Evolutionary conservation across 2,888 invertebrate species (phyloP), one percentile per base, ranked within the genome.

Genomic region (Heliconius cydno): DNA sequence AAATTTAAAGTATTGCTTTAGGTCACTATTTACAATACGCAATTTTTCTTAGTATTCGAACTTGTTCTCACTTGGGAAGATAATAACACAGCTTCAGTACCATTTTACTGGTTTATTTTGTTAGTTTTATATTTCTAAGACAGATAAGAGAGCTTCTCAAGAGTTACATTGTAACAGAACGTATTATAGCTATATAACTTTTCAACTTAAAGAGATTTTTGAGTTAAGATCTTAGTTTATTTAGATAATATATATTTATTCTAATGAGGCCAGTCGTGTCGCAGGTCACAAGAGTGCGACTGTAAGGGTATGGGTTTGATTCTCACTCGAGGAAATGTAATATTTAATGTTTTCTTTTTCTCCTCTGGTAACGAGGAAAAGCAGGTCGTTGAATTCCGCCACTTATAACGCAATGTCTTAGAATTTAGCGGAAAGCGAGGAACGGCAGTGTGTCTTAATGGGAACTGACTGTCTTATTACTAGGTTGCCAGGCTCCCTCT

Each of bases 151-250:
- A 60, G n/a, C n/a, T 65, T 28, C 65, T 28, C 41, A 12, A 25
- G 38, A 68, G 41, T 41, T 41, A 70, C 70, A 46, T 70, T 70
- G 70, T 70, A 70, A 46, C 22, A 22, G 22, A 65, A 65, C 13
- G 6, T 28, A 28, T 10, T 65, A 7, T 6, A 28, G 15, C 28
- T 15, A 6, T 25, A 28, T 28, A 65, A 28, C 13, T 65, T 65
- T 65, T 15, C 3, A 65, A 5, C 13, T 65, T 65, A 25, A 65
- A 65, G 4, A 65, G 65, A 65, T 28, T 65, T 15, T 28, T 4
- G 28, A 65, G 6, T 28, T 2, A 65, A 15, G 65, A 13, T 25
- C 13, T 65, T 4, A 28, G 9, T 57, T 57, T n/a, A 57, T 57
- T 57, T 57, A 9, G 57, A 57, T 57, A n/a, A n/a, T 22, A 57